Base-by-base conservation (phyloP, 2,888 invertebrate species). In the Temnothorax unifasciatus region DNA sequence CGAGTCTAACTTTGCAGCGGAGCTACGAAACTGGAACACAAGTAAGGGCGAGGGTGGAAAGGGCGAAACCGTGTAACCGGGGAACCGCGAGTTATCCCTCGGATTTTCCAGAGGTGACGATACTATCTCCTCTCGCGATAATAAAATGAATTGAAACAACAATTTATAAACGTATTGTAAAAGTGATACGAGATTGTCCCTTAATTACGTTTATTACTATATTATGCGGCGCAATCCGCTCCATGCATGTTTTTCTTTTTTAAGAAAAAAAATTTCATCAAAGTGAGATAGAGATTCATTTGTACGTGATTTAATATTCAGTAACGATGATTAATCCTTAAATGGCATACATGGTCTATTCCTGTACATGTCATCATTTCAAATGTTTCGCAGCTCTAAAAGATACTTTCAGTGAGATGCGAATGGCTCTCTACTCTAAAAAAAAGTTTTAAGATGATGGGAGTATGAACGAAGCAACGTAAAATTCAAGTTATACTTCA, bases 1-100 rank as follows among this genome's bases (percentile, higher is more conserved):
- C 57, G 79, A 68, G 59, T 77, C 57, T 77, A 44, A 84, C 41
- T 76, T 63, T 64, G n/a, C 29, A 41, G 41, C 29, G 25, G 63
- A 54, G 50, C 69, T 59, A 50, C 59, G 59, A 59, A 81, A 81
- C 73, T 81, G 41, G 79, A 73, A 25, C 79, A 13, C 44, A 57
- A 84, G 61, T 34, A 77, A 54, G 41, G 50, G 41, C 11, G 21
- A 76, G 64, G 50, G 47, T 25, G n/a, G 5, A 52, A 15, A 25
- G 47, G 41, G 38, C 59, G 41, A 50, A 54, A 66, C 21, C 59
- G 25, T 47, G 77, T 38, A 64, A 21, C 38, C 57, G 21, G 25
- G 25, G 41, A 83, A 59, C 61, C 61, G 18, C 79, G 71, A 18
- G 34, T 54, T 59, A 69, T 69, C 69, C 41, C n/a, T 41, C 25